Conservation (phyloP, 2,113 vertebrate species). For the Sphaerodactylus townsendi region DNA sequence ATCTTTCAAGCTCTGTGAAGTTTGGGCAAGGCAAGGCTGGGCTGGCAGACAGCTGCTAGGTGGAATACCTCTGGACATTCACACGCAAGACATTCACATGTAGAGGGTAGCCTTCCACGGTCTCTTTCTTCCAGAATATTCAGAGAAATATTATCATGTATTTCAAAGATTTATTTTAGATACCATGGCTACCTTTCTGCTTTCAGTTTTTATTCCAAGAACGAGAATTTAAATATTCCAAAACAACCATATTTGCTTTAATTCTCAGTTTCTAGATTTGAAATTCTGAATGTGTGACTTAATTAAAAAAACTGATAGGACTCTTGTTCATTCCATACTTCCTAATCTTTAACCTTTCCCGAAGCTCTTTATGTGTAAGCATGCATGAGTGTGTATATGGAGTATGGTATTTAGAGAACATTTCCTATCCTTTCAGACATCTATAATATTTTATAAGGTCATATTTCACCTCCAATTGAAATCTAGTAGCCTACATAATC, state of each 20-base stretch:
- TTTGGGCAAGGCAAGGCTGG: too few relatives aligned
- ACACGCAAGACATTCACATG: too few relatives aligned
- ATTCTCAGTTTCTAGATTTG: neutral
- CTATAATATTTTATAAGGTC: conserved; percentile 2
- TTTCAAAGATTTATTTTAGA: neutral
- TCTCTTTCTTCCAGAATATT: too few relatives aligned
- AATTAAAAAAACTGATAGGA: neutral
- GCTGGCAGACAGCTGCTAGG: too few relatives aligned
- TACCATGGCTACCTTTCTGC: neutral
- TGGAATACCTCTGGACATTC: too few relatives aligned
- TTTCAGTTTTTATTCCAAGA: neutral
- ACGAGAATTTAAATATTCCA: neutral
- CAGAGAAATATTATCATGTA: too few relatives aligned
- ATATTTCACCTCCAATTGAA: conserved; percentile 31
- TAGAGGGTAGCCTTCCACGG: too few relatives aligned
- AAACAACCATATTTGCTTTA: neutral
- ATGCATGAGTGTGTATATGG: neutral
- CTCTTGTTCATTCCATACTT: neutral
- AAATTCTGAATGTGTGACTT: neutral
- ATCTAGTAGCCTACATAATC: neutral
- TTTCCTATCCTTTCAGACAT: neutral
- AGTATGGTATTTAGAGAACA: neutral
- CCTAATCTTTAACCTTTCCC: neutral
- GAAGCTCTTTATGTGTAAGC: neutral
- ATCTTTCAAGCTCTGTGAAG: too few relatives aligned